Evolutionary conservation across 2,797 vertebrate species (phyloP), one percentile per base, ranked within the genome.

Genomic region (Tarsius wallacei): DNA sequence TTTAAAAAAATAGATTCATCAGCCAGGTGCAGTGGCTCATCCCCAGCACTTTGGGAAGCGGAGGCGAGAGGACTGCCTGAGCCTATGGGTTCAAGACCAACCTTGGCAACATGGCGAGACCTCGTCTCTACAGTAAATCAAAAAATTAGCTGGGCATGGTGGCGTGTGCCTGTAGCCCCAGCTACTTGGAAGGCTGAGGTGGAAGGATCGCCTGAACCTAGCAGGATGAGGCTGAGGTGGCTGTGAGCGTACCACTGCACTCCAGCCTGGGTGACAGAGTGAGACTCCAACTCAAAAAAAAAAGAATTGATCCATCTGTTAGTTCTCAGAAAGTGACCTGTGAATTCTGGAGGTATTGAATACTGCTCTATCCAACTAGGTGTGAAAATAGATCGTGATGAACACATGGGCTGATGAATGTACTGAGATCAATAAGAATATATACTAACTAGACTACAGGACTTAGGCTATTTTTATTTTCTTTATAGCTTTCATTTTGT

Each of bases 341-440:
- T 80, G 84, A 92, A 92, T 84, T 84, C 21, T 57, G 61, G 5
- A 92, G 49, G 64, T 57, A 92, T 42, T 80, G 31, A 94, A 80
- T 14, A 83, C 7, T 22, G 49, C 42, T 64, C 84, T 53, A 59
- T 12, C 21, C 26, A 90, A 85, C 49, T 63, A 66, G 55, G 70
- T 31, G 83, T 64, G 59, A 57, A 51, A 94, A 91, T 12, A 78
- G 14, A 80, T 33, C 80, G 16, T 80, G 31, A 74, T 73, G 31
- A 51, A 91, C 53, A 91, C 55, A 55, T 6, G 5, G 55, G 71
- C 1, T 90, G 73, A 93, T 68, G 47, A 6, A 63, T 77, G 15
- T 64, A 71, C 53, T 49, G 24, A 91, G 22, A 71, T 24, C 59
- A 86, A 74, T 31, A 82, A 85, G 61, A 82, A 85, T 74, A 61